Percentiles rank a stretch among this genome's conserved stretches.
Evolutionary conservation across 1,140 invertebrate genomes (phyloP).

Genomic region (Nasonia giraulti): DNA sequence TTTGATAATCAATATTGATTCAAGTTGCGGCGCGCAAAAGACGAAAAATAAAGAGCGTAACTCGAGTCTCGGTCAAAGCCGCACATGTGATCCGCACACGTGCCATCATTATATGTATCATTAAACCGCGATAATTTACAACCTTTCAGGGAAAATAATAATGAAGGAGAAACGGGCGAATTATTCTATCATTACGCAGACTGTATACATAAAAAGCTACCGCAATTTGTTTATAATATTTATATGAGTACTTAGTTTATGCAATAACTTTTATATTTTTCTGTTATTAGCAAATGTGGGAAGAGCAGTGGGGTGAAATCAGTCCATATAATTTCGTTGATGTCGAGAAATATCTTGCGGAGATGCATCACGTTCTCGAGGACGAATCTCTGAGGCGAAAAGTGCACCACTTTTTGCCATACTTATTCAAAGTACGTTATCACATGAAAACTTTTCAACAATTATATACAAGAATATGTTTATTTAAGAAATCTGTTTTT

Average conservation of each 20-base stretch:
- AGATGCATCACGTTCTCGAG: constrained; percentile 87
- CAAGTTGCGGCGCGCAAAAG: too few species aligned
- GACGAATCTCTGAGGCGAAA: constrained; percentile 83
- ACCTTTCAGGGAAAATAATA: too few species aligned
- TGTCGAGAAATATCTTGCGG: constrained; percentile 85
- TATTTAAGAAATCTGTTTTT: constrained; percentile 39
- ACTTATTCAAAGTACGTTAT: constrained; percentile 82
- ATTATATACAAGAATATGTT: constrained; percentile 37
- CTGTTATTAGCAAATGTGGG: constrained; percentile 81
- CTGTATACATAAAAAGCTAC: too few species aligned
- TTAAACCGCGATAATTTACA: too few species aligned
- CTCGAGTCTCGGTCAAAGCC: too few species aligned
- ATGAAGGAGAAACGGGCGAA: too few species aligned
- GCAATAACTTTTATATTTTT: constrained; percentile 22
- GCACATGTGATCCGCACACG: too few species aligned
- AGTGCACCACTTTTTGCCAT: constrained; percentile 85
- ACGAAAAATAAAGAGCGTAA: too few species aligned
- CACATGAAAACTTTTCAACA: constrained; percentile 12
- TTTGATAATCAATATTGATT: neutral
- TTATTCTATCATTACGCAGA: too few species aligned
- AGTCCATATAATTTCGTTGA: constrained; percentile 86
- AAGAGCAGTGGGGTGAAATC: constrained; percentile 88
- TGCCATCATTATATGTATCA: too few species aligned
- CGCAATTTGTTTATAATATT: too few species aligned
- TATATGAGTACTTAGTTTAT: too few species aligned